Conservation (phyloP, 2,888 invertebrate species). For the Orchesellides sinensis region DNA sequence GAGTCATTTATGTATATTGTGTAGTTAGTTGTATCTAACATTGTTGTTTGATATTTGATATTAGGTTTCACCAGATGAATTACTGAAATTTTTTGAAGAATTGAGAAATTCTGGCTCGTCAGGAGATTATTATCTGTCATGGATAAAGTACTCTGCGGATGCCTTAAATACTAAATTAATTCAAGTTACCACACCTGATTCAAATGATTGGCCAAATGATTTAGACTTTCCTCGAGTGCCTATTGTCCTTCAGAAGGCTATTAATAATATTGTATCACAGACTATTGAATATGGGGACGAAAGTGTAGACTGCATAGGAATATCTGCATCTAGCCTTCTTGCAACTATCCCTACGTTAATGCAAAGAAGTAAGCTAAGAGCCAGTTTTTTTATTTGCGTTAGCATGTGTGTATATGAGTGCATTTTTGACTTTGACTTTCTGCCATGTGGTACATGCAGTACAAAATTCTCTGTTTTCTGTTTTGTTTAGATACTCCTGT, state of each 20-base stretch:
- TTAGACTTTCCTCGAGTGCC: conserved; percentile 71
- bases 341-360: conserved; percentile 71
- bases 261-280: conserved; percentile 69
- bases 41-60: background rate
- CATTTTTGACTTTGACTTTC: background rate
- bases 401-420: background rate
- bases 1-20: background rate
- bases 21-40: too few relatives aligned
- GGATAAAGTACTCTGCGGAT: conserved; percentile 74
- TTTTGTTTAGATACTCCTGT: conserved; percentile 67
- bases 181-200: conserved; percentile 68
- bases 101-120: conserved; percentile 68
- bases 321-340: conserved; percentile 69
- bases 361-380: conserved; percentile 65
- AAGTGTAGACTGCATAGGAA: conserved; percentile 70
- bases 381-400: background rate
- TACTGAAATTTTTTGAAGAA: conserved; percentile 70
- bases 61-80: conserved; percentile 67
- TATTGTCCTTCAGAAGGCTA: conserved; percentile 66
- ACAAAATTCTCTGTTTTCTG: too few relatives aligned
- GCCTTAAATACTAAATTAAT: conserved; percentile 71
- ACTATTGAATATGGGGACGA: conserved; percentile 57
- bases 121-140: conserved; percentile 73
- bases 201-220: conserved; percentile 71
- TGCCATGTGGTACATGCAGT: too few relatives aligned